A percentile compares a stretch with the other conserved stretches of the same genome.
Evolutionary conservation across 2,888 invertebrate genomes (phyloP).

Genomic region (Ormyrus rosae): DNA sequence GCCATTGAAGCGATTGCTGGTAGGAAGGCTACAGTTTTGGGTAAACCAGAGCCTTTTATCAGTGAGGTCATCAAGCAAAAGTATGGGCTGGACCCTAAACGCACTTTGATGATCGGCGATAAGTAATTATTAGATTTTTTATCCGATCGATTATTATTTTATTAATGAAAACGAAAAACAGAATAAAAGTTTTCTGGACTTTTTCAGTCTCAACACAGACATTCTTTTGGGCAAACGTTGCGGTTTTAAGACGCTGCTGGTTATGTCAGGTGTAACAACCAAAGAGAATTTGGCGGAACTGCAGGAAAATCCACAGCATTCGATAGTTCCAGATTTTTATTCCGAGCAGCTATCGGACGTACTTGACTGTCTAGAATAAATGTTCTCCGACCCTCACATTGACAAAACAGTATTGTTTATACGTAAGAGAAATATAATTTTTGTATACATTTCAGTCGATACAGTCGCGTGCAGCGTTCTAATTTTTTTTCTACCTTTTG

Average conservation of each 20-base stretch:
- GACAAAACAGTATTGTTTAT: too few relatives aligned
- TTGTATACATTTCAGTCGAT: too few relatives aligned
- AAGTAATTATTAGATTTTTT: conserved; percentile 76
- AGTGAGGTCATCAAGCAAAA: conserved; percentile 84
- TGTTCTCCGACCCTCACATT: too few relatives aligned
- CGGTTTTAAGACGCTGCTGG: conserved; percentile 92
- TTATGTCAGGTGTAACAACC: conserved; percentile 88
- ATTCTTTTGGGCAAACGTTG: conserved; percentile 92
- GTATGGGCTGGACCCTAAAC: conserved; percentile 85
- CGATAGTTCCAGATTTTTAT: conserved; percentile 75
- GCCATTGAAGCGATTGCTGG: conserved; percentile 90
- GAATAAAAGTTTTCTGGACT: not conserved
- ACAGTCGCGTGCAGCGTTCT: too few relatives aligned
- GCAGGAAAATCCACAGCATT: conserved; percentile 62
- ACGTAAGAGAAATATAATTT: too few relatives aligned
- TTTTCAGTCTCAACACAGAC: conserved; percentile 87
- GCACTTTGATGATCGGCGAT: conserved; percentile 95
- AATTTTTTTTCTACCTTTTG: too few relatives aligned
- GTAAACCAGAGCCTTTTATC: conserved; percentile 92
- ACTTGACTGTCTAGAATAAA: conserved; percentile 24
- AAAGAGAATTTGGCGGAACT: conserved; percentile 76
- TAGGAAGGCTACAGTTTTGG: conserved; percentile 87
- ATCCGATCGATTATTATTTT: too few relatives aligned
- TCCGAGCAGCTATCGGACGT: conserved; percentile 73
- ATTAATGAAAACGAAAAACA: too few relatives aligned